phyloP scores from a whole-genome alignment of 2,797 vertebrate species.

The Gallirallus australis region DNA sequence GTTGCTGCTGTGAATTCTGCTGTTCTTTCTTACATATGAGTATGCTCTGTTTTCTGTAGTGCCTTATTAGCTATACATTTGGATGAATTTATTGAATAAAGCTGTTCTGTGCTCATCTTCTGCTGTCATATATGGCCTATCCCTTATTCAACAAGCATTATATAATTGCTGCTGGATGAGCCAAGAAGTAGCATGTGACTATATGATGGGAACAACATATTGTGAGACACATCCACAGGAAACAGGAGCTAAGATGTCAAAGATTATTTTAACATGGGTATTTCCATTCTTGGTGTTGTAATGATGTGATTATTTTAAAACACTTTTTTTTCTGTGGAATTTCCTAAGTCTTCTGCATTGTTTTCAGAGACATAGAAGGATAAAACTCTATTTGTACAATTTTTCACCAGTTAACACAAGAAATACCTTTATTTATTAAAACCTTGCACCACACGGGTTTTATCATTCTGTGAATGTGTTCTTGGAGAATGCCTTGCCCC shows the following conservation, averaged over 20 bases:
- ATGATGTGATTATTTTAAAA: not conserved
- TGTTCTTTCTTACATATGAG: not conserved
- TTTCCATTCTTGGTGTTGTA: not conserved
- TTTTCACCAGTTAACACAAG: not conserved
- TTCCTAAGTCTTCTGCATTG: not conserved
- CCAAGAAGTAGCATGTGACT: not conserved
- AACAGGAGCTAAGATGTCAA: not conserved
- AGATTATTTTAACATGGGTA: not conserved
- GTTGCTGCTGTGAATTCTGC: not conserved
- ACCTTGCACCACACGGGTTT: not conserved
- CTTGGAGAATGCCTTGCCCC: not conserved
- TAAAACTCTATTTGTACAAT: not conserved
- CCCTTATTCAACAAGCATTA: not conserved
- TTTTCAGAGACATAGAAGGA: not conserved
- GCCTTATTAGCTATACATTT: not conserved
- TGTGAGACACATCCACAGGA: not conserved
- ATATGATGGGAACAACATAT: not conserved
- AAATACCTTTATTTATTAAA: not conserved
- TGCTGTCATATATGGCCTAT: not conserved
- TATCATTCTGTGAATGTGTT: not conserved
- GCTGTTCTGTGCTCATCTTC: not conserved
- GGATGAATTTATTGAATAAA: not conserved
- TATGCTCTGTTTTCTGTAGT: not conserved
- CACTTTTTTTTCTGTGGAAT: not conserved
- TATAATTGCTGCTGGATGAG: not conserved